Evolutionary conservation across 2,113 vertebrate species (phyloP).

Genomic region (Ceyx margarethae): DNA sequence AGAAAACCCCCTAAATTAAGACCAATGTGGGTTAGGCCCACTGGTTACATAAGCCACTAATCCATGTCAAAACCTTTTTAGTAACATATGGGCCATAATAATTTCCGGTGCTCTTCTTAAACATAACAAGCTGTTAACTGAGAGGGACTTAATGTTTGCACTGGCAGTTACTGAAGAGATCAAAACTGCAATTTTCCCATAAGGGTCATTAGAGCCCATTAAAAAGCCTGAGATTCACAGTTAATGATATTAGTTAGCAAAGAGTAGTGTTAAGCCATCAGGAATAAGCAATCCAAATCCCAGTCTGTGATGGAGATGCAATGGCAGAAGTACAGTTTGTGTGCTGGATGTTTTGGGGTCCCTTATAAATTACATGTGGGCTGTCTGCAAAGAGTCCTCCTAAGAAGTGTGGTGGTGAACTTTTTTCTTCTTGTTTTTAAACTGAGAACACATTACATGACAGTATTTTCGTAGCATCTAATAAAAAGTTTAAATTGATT

Average conservation of each 20-base stretch:
- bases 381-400: background rate
- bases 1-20: slow-evolving; percentile 39
- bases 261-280: background rate
- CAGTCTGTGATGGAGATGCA: background rate
- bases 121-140: slow-evolving; percentile 40
- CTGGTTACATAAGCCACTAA: slow-evolving; percentile 49
- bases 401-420: background rate
- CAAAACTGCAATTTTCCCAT: background rate
- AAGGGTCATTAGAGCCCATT: background rate
- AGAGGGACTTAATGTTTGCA: background rate
- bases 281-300: background rate
- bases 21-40: slow-evolving; percentile 12
- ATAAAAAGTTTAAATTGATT: background rate
- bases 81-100: slow-evolving; percentile 50
- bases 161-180: background rate
- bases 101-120: slow-evolving; percentile 27
- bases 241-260: background rate
- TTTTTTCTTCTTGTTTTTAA: background rate
- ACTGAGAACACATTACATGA: rapidly evolving
- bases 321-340: background rate
- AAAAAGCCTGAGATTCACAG: background rate
- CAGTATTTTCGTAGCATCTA: background rate
- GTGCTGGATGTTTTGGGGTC: background rate
- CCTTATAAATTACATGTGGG: background rate
- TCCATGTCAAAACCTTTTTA: slow-evolving; percentile 41